Evolutionary conservation across 2,113 vertebrate genomes (phyloP), one percentile per base, ranked within the genome.

Genomic region (Corythornis cristatus): DNA sequence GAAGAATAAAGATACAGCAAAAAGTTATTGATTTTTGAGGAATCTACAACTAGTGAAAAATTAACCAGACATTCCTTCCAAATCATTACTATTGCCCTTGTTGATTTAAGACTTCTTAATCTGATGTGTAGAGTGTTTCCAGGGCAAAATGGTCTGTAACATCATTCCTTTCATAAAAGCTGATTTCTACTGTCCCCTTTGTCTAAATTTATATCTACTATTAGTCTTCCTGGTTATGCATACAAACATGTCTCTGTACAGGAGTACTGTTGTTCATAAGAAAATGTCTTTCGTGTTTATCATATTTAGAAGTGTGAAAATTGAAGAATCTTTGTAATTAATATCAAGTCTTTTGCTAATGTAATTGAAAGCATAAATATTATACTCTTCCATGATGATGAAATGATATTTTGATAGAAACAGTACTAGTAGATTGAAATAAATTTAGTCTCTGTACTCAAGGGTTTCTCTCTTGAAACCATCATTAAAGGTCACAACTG

Each of bases 11-110:
- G 98, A 97, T 96, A 97, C 93, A 97, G 97, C 97, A 98, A 97
- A 98, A 97, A 96, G 95, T 95, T 97, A 98, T 98, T 97, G 98
- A 98, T 98, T 98, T 97, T 85, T 96, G 96, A 98, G 95, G 96
- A 94, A 96, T 95, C 95, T 97, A 97, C 96, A 53, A 95, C 96
- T 97, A 98, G 97, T 98, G 98, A 98, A 98, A 98, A 98, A 98
- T 98, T 98, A 98, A 97, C 95, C 95, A 98, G 97, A 98, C 97
- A 96, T 97, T 96, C 86, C 93, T 96, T 93, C 95, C 92, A 88
- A 97, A 98, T 98, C 98, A 79, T 98, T 98, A 95, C 18, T 40
- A 95, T 97, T 97, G 97, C 91, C 96, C 94, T 97, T 96, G 95
- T 90, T 96, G 88, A 81, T 87, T 95, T 89, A 96, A 91, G 82